phyloP scores from a whole-genome alignment of 2,888 invertebrate genomes.

The Parelbella ahira region DNA sequence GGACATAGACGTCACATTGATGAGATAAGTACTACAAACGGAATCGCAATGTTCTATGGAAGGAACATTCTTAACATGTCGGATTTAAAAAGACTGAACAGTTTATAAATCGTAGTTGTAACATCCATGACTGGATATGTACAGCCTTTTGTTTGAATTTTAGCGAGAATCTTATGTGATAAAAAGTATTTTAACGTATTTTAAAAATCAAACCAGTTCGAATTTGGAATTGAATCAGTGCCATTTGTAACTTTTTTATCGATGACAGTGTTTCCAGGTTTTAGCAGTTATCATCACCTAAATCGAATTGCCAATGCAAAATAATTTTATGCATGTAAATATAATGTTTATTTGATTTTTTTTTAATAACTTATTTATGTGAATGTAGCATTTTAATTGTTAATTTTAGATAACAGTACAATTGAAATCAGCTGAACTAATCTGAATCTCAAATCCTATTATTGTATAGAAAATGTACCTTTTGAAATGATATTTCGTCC shows the following conservation, averaged over 20 bases:
- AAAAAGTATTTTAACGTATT: conserved; percentile 67
- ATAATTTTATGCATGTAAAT: conserved; percentile 69
- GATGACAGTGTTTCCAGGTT: conserved; percentile 54
- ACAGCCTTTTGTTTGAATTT: conserved; percentile 57
- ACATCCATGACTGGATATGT: conserved; percentile 60
- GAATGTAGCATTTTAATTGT: conserved; percentile 58
- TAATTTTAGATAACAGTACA: conserved; percentile 45
- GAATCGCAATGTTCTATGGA: no score
- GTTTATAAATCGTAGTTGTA: conserved; percentile 60
- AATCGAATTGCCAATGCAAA: conserved; percentile 52
- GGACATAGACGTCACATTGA: conserved; percentile 29
- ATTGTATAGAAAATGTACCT: conserved; percentile 65
- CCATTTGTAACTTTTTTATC: conserved; percentile 66
- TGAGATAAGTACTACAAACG: conserved; percentile 35
- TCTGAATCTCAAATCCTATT: conserved; percentile 73
- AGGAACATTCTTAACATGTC: conserved; percentile 37
- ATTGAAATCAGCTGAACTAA: conserved; percentile 76
- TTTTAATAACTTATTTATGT: conserved; percentile 72
- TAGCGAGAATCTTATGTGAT: conserved; percentile 67
- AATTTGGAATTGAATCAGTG: conserved; percentile 48
- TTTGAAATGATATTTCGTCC: conserved; percentile 73
- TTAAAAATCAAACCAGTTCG: conserved; percentile 44
- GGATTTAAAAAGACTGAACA: conserved; percentile 73
- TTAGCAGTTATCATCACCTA: conserved; percentile 40
- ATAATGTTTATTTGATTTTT: conserved; percentile 52